Evolutionary conservation across 2,113 vertebrate species (phyloP), one percentile per base, ranked within the genome.

Genomic region (Genyomyrus donnyi): DNA sequence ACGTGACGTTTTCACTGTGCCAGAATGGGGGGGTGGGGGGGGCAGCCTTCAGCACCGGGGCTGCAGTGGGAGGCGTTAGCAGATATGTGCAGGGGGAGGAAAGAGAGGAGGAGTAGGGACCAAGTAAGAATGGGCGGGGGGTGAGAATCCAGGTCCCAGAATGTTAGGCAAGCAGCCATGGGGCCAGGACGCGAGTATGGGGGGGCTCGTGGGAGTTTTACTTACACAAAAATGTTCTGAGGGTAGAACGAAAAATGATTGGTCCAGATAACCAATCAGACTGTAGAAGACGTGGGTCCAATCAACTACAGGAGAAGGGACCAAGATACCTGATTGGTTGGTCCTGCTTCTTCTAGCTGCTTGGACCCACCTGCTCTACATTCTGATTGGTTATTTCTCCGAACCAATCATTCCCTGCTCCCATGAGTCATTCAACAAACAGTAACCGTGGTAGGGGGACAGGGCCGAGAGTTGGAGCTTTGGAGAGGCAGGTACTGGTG

Each of bases 401-500:
- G 0, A n/a, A 62, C 21, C 24, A 62, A 9, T 62, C 56, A 62
- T 62, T n/a, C 24, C n/a, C 24, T n/a, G 56, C 56, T 58, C 56
- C 27, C 11, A 39, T 15, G 74, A 77, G 74, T 91, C 90, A 90
- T 87, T 62, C 83, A 70, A 88, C 90, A 89, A 90, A 53, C 27
- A 21, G 31, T 90, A 90, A 86, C 56, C 48, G 6, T 3, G 4
- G 46, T 24, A 50, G 45, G 62, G 13, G 52, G 88, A 31, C 3
- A 70, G 10, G 62, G 9, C 27, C 10, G n/a, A 5, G 27, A 31
- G n/a, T 5, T 4, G 1, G 62, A 31, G 62, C 62, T 70, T 31
- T 31, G 62, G 62, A 31, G 62, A 66, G 62, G 3, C 88, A 91
- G 88, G 42, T 70, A 49, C 19, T n/a, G 90, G 90, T 17, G 52